Base-by-base conservation (phyloP, 2,888 invertebrate species). In the Atethmia centrago region DNA sequence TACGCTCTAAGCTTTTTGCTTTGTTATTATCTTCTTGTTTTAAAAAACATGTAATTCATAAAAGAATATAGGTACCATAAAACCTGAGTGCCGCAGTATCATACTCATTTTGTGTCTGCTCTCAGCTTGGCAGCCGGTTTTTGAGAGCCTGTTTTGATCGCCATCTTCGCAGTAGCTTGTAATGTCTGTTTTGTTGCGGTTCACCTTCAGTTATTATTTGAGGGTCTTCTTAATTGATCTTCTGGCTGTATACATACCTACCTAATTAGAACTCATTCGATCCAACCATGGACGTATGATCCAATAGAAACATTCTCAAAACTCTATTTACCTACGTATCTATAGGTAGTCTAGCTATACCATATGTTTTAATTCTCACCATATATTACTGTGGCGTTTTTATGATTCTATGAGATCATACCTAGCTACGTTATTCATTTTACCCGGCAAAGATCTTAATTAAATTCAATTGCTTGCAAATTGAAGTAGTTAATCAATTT, bases 391-490 rank as follows among this genome's bases (percentile, higher is more conserved):
- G 47, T 64, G 53, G 53, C 63, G 58, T 82, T 84, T 82, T 78
- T 76, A 86, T 77, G 64, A 74, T 73, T 81, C 70, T 42, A 87
- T 85, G 83, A 85, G 78, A 83, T 85, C 85, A 85, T 83, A 76
- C 64, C 69, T 68, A 67, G 66, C 83, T 76, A 79, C 74, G 79
- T 83, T 82, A 76, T 84, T 80, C 74, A 84, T 85, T 80, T 84
- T 79, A 82, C 75, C 68, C 83, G 81, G 82, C 78, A 79, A 85
- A 86, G 79, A 76, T 85, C 80, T 87, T 84, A 88, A 90, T 90
- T 90, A 89, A 88, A 86, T 81, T 75, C 88, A 90, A 90, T 89
- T 89, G 88, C 82, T 88, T 86, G 85, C 85, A 87, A 89, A 89
- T 89, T 89, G 87, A 87, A 87, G 82, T 80, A 56, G 75, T 78